These are phyloP conservation scores for Metallyticus violacea DNA, from an alignment of 2,888 invertebrate species.

Conservation along the genomic window DNA sequence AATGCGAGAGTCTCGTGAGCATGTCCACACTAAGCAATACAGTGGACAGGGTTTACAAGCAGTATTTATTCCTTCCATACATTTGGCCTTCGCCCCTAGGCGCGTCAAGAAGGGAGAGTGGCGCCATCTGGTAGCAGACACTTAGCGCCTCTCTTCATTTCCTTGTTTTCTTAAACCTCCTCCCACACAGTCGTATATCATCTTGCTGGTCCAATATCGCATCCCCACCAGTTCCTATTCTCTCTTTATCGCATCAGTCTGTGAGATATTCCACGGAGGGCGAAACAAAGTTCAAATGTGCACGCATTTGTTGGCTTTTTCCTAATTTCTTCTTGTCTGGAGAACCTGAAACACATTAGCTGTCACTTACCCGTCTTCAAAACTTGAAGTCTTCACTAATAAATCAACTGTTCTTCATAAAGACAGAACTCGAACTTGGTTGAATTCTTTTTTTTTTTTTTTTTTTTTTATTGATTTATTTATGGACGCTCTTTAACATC, in stretches of 20 bases:
- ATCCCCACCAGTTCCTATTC: neutral
- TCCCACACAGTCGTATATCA: neutral
- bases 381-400: too few relatives aligned
- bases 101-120: conserved; percentile 5
- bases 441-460: too few relatives aligned
- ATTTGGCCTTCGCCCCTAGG: conserved; percentile 1
- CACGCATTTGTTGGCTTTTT: neutral
- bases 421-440: too few relatives aligned
- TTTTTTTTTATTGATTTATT: too few relatives aligned
- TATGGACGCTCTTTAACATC: too few relatives aligned
- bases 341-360: neutral
- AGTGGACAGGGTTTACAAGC: neutral
- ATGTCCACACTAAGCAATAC: neutral
- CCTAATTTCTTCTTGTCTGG: neutral
- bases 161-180: neutral
- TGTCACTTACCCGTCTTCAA: too few relatives aligned
- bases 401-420: too few relatives aligned
- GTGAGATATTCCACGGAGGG: too few relatives aligned
- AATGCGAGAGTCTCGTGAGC: too few relatives aligned
- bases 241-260: neutral
- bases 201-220: neutral
- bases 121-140: conserved; percentile 20
- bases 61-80: neutral
- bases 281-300: neutral
- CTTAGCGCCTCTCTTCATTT: conserved; percentile 18